Base-by-base conservation (phyloP, 2,797 vertebrate species). In the Tympanoctomys barrerae region DNA sequence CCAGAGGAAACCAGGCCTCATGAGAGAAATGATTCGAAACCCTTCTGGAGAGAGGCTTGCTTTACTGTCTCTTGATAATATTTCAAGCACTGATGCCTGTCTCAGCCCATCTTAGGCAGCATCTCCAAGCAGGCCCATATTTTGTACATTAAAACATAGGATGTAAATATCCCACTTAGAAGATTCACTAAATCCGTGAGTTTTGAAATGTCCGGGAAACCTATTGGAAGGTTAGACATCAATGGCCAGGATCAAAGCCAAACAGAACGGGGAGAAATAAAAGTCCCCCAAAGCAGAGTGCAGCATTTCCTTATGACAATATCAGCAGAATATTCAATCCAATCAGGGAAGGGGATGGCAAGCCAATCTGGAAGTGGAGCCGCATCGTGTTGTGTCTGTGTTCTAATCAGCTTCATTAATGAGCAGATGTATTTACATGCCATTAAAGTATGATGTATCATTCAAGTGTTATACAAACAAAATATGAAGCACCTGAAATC, bases 341-440 rank as follows among this genome's bases (percentile, higher is more conserved):
- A 18, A 7, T 3, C 5, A 5, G 18, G 59, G 28, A 46, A 2
- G 13, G 49, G 46, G 13, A 49, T 28, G 33, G 61, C 78, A 24
- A 75, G 24, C 19, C 8, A 33, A 14, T 26, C 59, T 77, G 89
- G 77, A 93, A 82, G 57, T 28, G 16, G 18, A 62, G 39, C 70
- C 73, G 4, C 39, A 21, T 86, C 68, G 54, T 6, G 54, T 26
- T 68, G 19, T 49, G 9, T 52, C 42, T 90, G 22, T 39, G 93
- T 96, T 91, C 81, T 71, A 54, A 91, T 42, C 33, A 64, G 83
- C 78, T 36, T 92, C 31, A 54, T 86, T 94, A 89, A 90, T 66
- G 57, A 94, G 80, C 70, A 91, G 89, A 52, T 81, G 87, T 91
- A 54, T 62, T 96, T 70, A 59, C 68, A 68, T 64, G 33, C 66